These are phyloP conservation scores for Pycnonotus jocosus DNA, from an alignment of 2,113 vertebrate species.

Conservation along the genomic window DNA sequence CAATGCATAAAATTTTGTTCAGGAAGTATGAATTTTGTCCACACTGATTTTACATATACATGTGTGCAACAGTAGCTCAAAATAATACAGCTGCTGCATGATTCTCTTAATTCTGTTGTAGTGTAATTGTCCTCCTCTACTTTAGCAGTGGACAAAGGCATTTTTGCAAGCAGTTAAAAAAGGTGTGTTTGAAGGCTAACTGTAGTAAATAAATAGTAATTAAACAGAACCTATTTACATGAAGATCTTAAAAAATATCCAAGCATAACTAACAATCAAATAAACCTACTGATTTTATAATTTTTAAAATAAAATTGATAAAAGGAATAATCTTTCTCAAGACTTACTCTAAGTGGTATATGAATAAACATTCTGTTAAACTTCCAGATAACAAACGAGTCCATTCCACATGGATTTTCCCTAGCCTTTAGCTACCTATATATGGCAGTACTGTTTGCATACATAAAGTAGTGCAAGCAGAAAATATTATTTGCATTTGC, in stretches of 20 bases:
- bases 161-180: not conserved
- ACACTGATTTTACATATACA: not conserved
- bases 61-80: not conserved
- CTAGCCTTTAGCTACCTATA: not conserved
- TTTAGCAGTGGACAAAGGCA: not conserved
- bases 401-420: not conserved
- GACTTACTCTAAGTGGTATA: not conserved
- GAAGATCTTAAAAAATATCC: not conserved
- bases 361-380: not conserved
- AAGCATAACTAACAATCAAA: not conserved
- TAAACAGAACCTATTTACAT: not conserved
- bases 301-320: not conserved
- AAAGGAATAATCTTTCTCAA: not conserved
- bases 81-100: not conserved
- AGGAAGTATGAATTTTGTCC: not conserved
- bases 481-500: not conserved
- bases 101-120: not conserved
- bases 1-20: not conserved
- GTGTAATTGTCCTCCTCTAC: not conserved
- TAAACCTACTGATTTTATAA: not conserved
- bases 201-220: not conserved
- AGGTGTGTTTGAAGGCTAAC: not conserved
- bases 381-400: not conserved
- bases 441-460: not conserved
- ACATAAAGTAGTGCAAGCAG: not conserved